Evolutionary conservation across 2,113 vertebrate genomes (phyloP).

Genomic region (Centropus bengalensis): DNA sequence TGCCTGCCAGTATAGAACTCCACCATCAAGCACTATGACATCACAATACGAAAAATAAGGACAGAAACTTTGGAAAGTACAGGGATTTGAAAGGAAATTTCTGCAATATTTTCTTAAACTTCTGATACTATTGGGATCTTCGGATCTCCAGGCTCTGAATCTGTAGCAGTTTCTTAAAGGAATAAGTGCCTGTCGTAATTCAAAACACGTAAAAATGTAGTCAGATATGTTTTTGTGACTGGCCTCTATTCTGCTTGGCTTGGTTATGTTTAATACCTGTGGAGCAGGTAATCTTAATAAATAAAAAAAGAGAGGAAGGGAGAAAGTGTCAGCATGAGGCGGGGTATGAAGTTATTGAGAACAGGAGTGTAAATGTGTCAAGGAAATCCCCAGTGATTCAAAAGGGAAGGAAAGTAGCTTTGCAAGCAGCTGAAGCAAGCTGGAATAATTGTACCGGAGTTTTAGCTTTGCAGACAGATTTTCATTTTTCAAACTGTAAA

Average conservation of each 20-base stretch:
- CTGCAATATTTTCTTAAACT: background rate
- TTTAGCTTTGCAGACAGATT: constrained; percentile 34
- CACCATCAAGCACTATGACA: background rate
- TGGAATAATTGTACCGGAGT: constrained; percentile 33
- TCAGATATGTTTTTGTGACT: background rate
- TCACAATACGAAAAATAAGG: background rate
- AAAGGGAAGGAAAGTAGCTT: constrained; percentile 59
- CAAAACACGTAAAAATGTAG: background rate
- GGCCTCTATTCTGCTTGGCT: background rate
- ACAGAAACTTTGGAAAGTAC: background rate
- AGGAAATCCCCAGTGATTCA: constrained; percentile 57
- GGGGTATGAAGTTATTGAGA: constrained; percentile 30
- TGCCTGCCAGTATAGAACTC: background rate
- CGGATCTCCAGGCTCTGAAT: constrained; percentile 4
- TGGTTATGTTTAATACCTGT: constrained; percentile 41
- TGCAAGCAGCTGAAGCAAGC: constrained; percentile 41
- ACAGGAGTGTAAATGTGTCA: constrained; percentile 61
- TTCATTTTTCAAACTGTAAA: constrained; percentile 56
- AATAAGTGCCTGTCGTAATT: background rate
- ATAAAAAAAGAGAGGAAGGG: background rate
- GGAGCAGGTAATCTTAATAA: constrained; percentile 49
- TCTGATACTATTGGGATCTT: background rate
- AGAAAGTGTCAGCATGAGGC: constrained; percentile 31
- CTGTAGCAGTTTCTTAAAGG: background rate
- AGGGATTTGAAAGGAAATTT: background rate